A percentile compares a stretch with the other conserved stretches of the same genome.
phyloP scores from a whole-genome alignment of 2,888 invertebrate genomes.

The Parasteatoda lunata region DNA sequence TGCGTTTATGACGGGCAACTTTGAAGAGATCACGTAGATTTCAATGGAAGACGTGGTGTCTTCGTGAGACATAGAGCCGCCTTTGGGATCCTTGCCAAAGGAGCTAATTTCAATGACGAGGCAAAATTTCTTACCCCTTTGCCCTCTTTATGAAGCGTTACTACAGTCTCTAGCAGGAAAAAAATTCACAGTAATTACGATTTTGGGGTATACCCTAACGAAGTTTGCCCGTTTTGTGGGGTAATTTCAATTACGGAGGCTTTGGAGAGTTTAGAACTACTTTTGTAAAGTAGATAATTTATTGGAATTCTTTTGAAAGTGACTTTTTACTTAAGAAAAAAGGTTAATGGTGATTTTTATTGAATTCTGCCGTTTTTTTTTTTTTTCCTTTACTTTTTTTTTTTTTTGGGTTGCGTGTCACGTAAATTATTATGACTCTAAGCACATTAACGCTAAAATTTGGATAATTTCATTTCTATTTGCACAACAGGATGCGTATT shows the following conservation, averaged over 20 bases:
- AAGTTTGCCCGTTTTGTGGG: constrained; percentile 26
- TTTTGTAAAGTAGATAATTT: not conserved
- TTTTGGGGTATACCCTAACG: constrained; percentile 32
- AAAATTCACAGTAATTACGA: constrained; percentile 37
- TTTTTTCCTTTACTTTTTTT: not conserved
- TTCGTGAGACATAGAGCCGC: not conserved
- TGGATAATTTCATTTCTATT: not conserved
- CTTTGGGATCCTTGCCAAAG: not conserved
- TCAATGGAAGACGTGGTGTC: constrained; percentile 56
- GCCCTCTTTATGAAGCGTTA: constrained; percentile 1
- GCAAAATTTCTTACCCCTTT: constrained; percentile 5
- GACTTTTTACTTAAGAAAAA: not conserved
- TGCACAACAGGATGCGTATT: not conserved
- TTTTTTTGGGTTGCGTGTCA: not conserved
- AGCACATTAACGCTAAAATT: not conserved
- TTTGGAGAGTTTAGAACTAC: constrained; percentile 2
- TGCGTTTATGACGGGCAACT: constrained; percentile 45
- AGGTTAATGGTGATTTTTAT: not conserved
- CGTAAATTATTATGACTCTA: not conserved
- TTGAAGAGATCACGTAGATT: constrained; percentile 40
- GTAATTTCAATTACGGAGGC: constrained; percentile 59
- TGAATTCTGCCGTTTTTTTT: not conserved
- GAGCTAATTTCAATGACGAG: constrained; percentile 10
- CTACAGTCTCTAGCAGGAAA: not conserved
- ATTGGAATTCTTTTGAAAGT: not conserved